Evolutionary conservation across 2,797 vertebrate genomes (phyloP), one percentile per base, ranked within the genome.

Genomic region (Lagodon rhomboides): DNA sequence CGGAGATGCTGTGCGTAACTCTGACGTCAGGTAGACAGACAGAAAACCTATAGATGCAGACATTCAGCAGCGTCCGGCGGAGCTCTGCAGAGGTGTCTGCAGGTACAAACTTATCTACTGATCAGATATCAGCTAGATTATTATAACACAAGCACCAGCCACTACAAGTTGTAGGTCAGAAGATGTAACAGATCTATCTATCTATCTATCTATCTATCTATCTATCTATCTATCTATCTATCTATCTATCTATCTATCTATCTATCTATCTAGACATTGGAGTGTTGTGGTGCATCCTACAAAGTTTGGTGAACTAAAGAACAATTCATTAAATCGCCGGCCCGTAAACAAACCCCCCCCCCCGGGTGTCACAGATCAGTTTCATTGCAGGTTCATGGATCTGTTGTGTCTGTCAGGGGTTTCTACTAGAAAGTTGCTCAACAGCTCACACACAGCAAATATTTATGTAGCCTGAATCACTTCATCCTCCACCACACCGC

Each of bases 1-100:
- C 62, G 12, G 11, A 9, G 20, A 13, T 10, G 38, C 51, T 4
- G 61, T 89, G 90, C 92, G 91, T 83, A 15, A 0, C 47, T 18
- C 0, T 84, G 85, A 90, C 91, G 91, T 81, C 68, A 49, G 1
- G 20, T 15, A 49, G 66, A 84, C 23, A 9, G 60, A 72, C 79
- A 44, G 73, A 44, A 7, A n/a, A 53, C 69, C 63, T 67, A 78
- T 65, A 54, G 75, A 83, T 56, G 69, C 51, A 43, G 62, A 64
- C 72, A 15, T 75, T 18, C 0, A 63, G 27, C 58, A 3, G 60
- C 43, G 17, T 68, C 73, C 0, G 43, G 58, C 38, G 61, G 73
- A 70, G 68, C 71, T 75, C 1, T 75, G 72, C 77, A 68, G 44
- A 73, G 54, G 17, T 47, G 62, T 30, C 4, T 34, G 34, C 12